phyloP scores from a whole-genome alignment of 2,113 vertebrate species.

The Taurulus bubalis region DNA sequence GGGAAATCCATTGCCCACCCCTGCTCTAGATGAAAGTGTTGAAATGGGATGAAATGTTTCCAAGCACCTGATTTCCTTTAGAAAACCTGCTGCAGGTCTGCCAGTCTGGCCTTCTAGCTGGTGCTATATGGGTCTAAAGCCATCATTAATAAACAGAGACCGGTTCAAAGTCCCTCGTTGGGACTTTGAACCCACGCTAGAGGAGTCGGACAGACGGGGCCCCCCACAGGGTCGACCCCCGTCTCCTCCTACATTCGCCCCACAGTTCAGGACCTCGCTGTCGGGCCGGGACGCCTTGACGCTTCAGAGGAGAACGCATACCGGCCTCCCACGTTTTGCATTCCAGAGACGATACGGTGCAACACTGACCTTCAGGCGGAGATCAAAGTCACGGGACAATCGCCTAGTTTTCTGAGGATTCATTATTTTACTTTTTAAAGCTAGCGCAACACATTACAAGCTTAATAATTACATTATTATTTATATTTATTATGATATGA shows the following conservation, averaged over 20 bases:
- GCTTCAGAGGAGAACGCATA: slow-evolving; percentile 6
- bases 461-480: background rate
- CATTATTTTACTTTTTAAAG: background rate
- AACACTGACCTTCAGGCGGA: background rate
- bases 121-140: no score
- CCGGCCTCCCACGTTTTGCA: background rate
- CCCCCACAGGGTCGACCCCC: background rate
- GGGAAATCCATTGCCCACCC: no score
- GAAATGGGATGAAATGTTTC: no score
- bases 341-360: background rate
- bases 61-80: no score
- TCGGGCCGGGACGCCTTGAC: background rate
- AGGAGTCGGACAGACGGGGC: background rate
- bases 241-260: background rate
- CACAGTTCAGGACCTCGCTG: background rate
- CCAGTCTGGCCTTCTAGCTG: no score
- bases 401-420: background rate
- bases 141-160: background rate
- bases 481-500: no score
- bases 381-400: background rate
- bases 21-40: no score
- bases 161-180: background rate
- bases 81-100: no score
- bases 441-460: background rate
- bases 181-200: background rate